Evolutionary conservation across 2,113 vertebrate genomes (phyloP).

Genomic region (Loxodonta africana): DNA sequence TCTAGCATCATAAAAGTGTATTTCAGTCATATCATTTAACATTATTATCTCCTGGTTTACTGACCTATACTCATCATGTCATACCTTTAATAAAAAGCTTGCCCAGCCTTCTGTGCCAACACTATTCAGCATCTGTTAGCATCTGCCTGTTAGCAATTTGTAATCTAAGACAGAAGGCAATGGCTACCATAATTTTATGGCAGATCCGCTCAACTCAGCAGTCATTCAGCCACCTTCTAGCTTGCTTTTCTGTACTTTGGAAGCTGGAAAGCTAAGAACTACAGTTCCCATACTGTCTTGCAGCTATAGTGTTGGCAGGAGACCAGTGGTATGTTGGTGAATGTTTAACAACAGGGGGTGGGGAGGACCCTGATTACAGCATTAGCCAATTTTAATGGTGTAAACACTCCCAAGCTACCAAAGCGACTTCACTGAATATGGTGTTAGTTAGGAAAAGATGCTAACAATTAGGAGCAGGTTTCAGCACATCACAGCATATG

Average conservation of each 20-base stretch:
- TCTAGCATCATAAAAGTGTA: conserved; percentile 49
- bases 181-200: conserved; percentile 3
- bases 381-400: not conserved
- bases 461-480: not conserved
- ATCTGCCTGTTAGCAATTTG: conserved; percentile 43
- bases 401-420: not conserved
- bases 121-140: conserved; percentile 16
- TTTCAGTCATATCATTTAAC: conserved; percentile 10
- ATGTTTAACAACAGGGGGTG: not conserved
- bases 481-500: not conserved
- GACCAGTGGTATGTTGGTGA: not conserved
- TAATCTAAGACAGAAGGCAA: conserved; percentile 42
- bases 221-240: not conserved
- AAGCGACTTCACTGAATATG: conserved; percentile 20
- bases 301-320: conserved; percentile 13
- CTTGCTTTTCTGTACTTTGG: conserved; percentile 27
- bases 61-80: not conserved
- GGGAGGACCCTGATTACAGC: not conserved
- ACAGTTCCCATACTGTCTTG: conserved; percentile 51
- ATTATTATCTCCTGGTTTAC: conserved; percentile 11
- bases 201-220: not conserved
- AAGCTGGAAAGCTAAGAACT: conserved; percentile 23
- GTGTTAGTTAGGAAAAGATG: conserved; percentile 10
- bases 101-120: not conserved
- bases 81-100: conserved; percentile 42